These are phyloP conservation scores for Pimpla rufipes DNA, from an alignment of 2,888 invertebrate genomes.

Conservation along the genomic window DNA sequence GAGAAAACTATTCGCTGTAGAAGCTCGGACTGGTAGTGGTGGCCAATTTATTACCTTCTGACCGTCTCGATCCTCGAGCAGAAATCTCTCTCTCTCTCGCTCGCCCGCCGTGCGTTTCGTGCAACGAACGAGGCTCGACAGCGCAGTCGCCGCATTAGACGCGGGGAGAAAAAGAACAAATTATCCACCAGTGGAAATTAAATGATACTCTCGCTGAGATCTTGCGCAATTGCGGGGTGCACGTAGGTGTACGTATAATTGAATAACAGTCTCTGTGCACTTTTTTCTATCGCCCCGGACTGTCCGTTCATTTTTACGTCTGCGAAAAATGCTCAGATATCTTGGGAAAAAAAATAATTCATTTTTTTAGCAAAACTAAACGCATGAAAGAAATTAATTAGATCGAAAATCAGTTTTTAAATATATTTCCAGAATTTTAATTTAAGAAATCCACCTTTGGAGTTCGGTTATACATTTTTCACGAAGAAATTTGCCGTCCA, in stretches of 20 bases:
- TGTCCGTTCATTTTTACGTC: not conserved
- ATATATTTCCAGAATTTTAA: too few species aligned
- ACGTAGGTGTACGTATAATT: constrained; percentile 23
- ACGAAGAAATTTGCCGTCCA: too few species aligned
- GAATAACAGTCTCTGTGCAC: constrained; percentile 27
- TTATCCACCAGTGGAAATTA: constrained; percentile 33
- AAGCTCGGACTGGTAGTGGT: constrained; percentile 25
- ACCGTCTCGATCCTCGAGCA: constrained; percentile 8
- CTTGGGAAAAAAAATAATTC: not conserved
- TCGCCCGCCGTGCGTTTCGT: not conserved
- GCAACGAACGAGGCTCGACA: not conserved
- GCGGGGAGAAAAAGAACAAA: constrained; percentile 37
- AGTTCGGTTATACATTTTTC: too few species aligned
- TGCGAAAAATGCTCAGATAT: not conserved
- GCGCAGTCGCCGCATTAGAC: constrained; percentile 24
- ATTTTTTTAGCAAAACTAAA: not conserved
- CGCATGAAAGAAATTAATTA: too few species aligned
- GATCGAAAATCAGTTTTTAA: too few species aligned
- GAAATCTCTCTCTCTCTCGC: not conserved
- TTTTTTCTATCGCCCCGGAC: not conserved
- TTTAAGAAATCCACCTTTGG: too few species aligned
- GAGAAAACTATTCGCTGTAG: constrained; percentile 30
- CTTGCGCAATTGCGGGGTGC: constrained; percentile 42
- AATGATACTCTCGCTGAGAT: constrained; percentile 26
- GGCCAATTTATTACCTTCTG: constrained; percentile 41